A percentile compares a stretch with the other conserved stretches of the same genome.
Conservation (phyloP, 2,113 vertebrate genomes). For the Phyllostomus hastatus region DNA sequence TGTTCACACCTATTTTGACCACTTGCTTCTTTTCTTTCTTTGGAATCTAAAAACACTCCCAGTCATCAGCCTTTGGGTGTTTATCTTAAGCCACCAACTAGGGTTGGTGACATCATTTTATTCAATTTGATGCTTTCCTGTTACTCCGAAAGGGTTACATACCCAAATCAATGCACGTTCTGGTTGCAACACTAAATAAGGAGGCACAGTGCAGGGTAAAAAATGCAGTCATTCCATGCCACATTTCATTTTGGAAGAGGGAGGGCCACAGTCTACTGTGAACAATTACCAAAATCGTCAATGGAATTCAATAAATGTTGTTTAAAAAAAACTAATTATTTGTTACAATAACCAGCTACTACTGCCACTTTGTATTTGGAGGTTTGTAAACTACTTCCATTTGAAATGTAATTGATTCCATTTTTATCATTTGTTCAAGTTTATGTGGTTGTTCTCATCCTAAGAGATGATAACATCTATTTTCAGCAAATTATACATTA, state of each 20-base stretch:
- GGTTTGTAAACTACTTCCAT: conserved; percentile 86
- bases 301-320: conserved; percentile 82
- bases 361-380: conserved; percentile 80
- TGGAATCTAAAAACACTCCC: background rate
- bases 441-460: conserved; percentile 84
- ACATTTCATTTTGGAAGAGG: conserved; percentile 52
- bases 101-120: background rate
- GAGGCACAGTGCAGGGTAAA: conserved; percentile 48
- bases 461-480: conserved; percentile 89
- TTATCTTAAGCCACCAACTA: background rate
- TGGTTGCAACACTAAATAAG: background rate
- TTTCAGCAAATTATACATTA: conserved; percentile 89
- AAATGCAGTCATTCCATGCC: conserved; percentile 43
- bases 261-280: conserved; percentile 66
- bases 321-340: conserved; percentile 85
- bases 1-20: background rate
- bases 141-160: conserved; percentile 31
- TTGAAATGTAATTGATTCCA: conserved; percentile 87
- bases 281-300: conserved; percentile 81
- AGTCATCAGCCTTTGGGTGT: background rate
- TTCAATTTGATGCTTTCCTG: background rate
- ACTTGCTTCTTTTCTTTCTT: background rate
- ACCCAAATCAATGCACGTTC: conserved; percentile 39
- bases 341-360: conserved; percentile 83
- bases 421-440: conserved; percentile 88